Conservation (phyloP, 2,797 vertebrate species). For the Toxotes lorentzi region DNA sequence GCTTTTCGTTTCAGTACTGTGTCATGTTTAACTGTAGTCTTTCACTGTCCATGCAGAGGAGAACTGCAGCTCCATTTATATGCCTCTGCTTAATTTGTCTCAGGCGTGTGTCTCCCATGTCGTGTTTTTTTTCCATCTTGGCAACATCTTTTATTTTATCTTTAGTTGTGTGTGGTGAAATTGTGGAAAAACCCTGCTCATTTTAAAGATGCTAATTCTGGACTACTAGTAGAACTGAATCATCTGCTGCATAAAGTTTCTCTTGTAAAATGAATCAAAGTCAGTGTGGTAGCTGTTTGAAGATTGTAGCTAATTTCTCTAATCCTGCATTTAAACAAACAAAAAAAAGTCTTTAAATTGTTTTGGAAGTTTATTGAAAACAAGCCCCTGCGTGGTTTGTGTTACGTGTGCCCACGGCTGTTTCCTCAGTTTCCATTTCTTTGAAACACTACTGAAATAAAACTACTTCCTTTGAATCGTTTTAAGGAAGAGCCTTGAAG, state of each 20-base stretch:
- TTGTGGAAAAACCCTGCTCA: conserved; percentile 52
- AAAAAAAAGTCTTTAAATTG: conserved; percentile 32
- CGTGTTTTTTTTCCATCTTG: not conserved
- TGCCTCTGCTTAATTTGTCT: conserved; percentile 22
- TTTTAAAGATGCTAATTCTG: conserved; percentile 52
- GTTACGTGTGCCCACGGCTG: conserved; percentile 46
- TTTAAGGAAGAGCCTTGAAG: conserved; percentile 45
- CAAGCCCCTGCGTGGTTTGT: conserved; percentile 35
- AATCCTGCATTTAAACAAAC: conserved; percentile 26
- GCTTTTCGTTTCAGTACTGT: conserved; percentile 28
- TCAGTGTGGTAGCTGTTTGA: conserved; percentile 56
- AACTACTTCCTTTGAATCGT: conserved; percentile 57
- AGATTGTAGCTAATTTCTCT: conserved; percentile 44
- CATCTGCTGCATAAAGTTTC: conserved; percentile 45
- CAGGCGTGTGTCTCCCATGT: not conserved
- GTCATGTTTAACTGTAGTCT: conserved; percentile 14
- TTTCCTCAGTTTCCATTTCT: conserved; percentile 66
- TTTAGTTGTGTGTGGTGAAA: conserved; percentile 27
- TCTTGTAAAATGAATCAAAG: conserved; percentile 65
- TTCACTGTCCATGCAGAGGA: conserved; percentile 28
- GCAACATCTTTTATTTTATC: conserved; percentile 16
- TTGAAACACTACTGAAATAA: conserved; percentile 73
- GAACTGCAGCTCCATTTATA: conserved; percentile 32
- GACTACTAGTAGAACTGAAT: conserved; percentile 59
- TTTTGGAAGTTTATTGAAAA: conserved; percentile 62